Percentiles rank a stretch among this genome's conserved stretches.
phyloP scores from a whole-genome alignment of 2,888 invertebrate species.

The Thysanoteuthis rhombus region DNA sequence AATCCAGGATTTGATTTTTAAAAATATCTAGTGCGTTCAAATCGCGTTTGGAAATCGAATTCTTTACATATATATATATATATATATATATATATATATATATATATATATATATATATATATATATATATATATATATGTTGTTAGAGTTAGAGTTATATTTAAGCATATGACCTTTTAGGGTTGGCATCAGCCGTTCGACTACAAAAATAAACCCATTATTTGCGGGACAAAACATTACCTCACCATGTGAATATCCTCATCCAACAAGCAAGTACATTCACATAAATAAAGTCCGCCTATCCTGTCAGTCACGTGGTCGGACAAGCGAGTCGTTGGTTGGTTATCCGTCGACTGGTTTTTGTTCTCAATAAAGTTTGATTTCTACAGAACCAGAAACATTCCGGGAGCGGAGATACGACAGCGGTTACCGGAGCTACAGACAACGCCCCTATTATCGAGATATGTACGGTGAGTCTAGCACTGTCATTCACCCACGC shows the following conservation, averaged over 20 bases:
- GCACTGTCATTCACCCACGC: background rate
- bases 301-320: background rate
- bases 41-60: no score
- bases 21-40: no score
- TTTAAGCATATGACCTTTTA: background rate
- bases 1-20: no score
- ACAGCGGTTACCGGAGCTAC: background rate
- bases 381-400: background rate
- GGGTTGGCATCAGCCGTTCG: background rate
- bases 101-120: background rate
- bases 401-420: background rate
- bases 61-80: background rate
- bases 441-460: background rate
- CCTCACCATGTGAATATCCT: no score
- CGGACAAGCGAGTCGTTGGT: background rate
- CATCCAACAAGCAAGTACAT: background rate
- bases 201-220: background rate
- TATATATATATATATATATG: background rate
- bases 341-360: background rate
- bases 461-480: background rate
- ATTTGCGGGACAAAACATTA: no score
- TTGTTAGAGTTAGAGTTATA: background rate
- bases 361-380: background rate
- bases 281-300: background rate
- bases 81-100: background rate